Percentiles rank a stretch among this genome's conserved stretches.
phyloP scores from a whole-genome alignment of 2,888 invertebrate species.

The Machimus rusticus region DNA sequence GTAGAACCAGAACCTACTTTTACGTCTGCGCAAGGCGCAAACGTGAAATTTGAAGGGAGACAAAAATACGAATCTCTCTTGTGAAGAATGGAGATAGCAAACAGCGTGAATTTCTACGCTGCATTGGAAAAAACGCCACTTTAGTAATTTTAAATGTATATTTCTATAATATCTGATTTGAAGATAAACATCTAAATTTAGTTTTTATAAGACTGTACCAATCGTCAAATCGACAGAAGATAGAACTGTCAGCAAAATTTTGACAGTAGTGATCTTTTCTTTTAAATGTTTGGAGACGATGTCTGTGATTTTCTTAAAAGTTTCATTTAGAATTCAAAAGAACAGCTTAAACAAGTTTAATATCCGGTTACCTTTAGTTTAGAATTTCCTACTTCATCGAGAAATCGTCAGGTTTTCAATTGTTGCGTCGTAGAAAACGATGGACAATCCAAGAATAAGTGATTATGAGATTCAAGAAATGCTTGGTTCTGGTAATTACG shows the following conservation, averaged over 20 bases:
- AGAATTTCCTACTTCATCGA: background rate
- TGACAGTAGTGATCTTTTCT: background rate
- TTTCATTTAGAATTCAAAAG: background rate
- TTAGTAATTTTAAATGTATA: too few species aligned
- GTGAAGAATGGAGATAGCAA: too few species aligned
- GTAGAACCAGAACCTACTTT: too few species aligned
- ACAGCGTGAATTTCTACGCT: too few species aligned
- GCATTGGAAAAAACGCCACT: too few species aligned
- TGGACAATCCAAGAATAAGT: conserved; percentile 64
- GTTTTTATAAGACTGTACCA: background rate
- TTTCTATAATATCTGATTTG: too few species aligned
- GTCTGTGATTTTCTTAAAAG: background rate
- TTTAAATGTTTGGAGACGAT: background rate
- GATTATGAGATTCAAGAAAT: conserved; percentile 77
- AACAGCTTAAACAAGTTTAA: background rate
- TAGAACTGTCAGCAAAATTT: background rate
- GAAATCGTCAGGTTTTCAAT: too few species aligned
- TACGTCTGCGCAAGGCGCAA: too few species aligned
- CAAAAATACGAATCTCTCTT: too few species aligned
- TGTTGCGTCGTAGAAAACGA: conserved; percentile 25
- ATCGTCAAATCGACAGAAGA: background rate
- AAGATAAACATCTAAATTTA: too few species aligned
- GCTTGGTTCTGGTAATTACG: conserved; percentile 84
- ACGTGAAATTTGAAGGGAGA: too few species aligned
- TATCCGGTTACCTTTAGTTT: background rate